phyloP scores from a whole-genome alignment of 2,888 invertebrate genomes.

The Phlogophora meticulosa region DNA sequence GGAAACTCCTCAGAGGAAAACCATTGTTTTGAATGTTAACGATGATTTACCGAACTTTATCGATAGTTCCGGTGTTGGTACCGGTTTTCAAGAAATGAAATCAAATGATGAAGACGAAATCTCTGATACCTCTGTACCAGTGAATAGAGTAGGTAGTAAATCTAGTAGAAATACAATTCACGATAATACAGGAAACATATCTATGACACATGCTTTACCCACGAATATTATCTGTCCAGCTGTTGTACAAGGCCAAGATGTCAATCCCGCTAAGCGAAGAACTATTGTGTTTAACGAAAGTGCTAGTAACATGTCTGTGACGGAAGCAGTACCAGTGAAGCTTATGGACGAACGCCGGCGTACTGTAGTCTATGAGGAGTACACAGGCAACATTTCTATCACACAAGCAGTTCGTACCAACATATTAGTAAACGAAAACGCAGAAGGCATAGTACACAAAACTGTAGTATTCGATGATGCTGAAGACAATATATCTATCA shows the following conservation, averaged over 20 bases:
- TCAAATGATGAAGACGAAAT: conserved; percentile 28
- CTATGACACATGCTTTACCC: conserved; percentile 70
- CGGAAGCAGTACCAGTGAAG: conserved; percentile 42
- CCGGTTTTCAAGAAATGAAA: conserved; percentile 34
- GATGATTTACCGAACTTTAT: conserved; percentile 83
- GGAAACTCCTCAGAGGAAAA: conserved; percentile 74
- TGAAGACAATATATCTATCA: no score
- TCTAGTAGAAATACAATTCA: conserved; percentile 59
- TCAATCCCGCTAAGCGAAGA: conserved; percentile 55
- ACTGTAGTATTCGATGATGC: no score
- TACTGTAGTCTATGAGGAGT: conserved; percentile 40
- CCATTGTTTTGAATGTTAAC: conserved; percentile 78
- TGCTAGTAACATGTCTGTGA: conserved; percentile 63
- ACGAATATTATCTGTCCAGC: conserved; percentile 55
- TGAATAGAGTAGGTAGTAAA: conserved; percentile 37
- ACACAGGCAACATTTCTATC: conserved; percentile 51
- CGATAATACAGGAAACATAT: conserved; percentile 66
- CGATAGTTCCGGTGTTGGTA: conserved; percentile 40
- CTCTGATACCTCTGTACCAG: conserved; percentile 32
- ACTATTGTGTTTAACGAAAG: conserved; percentile 69
- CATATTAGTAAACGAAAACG: no score
- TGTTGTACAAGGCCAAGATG: conserved; percentile 4
- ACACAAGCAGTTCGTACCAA: conserved; percentile 59
- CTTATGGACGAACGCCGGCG: conserved; percentile 18
- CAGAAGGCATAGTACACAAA: no score